phyloP scores from a whole-genome alignment of 2,113 vertebrate genomes.

The Leptobrachium leishanense region DNA sequence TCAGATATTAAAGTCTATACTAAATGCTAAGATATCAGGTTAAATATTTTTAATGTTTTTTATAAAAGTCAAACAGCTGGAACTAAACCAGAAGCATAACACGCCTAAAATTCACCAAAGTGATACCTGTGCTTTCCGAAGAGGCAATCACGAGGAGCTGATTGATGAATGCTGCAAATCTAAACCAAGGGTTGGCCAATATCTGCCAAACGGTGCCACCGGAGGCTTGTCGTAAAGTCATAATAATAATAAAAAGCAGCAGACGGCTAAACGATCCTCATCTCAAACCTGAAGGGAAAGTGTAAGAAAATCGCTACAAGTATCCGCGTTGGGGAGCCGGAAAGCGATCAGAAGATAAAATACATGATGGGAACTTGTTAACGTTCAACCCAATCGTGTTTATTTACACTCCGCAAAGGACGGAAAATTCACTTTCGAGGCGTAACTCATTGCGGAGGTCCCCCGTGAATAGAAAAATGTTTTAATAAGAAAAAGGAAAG shows the following conservation, averaged over 20 bases:
- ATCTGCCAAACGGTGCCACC: background rate
- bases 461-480: constrained; percentile 7
- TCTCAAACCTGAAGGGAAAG: background rate
- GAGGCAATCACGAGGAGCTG: constrained; percentile 1
- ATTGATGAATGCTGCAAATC: background rate
- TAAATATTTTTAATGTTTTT: too few species aligned
- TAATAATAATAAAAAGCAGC: background rate
- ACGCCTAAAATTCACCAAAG: background rate
- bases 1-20: too few species aligned
- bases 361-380: constrained; percentile 3
- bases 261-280: background rate
- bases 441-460: constrained; percentile 1
- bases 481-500: background rate
- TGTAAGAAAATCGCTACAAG: too few species aligned
- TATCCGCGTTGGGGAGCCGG: background rate
- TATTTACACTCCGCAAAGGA: background rate
- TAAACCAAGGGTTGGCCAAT: background rate
- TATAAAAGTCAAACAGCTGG: too few species aligned
- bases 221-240: background rate
- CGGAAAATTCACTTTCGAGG: constrained; percentile 18
- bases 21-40: too few species aligned
- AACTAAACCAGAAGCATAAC: too few species aligned
- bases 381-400: background rate
- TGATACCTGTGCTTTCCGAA: constrained; percentile 1
- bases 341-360: background rate